phyloP scores from a whole-genome alignment of 2,113 vertebrate genomes.

The Scatophagus argus region DNA sequence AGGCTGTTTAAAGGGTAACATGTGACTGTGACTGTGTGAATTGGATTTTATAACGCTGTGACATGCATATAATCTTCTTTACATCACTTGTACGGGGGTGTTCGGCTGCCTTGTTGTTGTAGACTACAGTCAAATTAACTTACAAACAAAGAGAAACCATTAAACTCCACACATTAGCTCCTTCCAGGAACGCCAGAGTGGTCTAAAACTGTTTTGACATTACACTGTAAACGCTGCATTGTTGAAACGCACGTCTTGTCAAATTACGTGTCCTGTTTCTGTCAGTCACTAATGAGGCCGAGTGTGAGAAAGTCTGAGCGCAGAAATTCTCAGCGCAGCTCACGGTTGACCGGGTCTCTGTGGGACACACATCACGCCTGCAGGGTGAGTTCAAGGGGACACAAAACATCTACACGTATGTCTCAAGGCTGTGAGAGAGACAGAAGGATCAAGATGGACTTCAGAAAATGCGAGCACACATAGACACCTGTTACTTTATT shows the following conservation, averaged over 20 bases:
- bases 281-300: constrained; percentile 50
- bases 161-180: neutral
- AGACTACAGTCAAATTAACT: neutral
- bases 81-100: neutral
- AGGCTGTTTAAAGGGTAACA: neutral
- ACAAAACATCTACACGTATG: neutral
- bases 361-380: constrained; percentile 29
- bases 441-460: neutral
- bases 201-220: neutral
- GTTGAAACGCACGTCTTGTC: constrained; percentile 41
- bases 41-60: neutral
- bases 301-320: constrained; percentile 78
- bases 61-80: neutral
- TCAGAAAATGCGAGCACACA: neutral
- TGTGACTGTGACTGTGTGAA: neutral
- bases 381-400: constrained; percentile 43
- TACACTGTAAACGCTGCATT: constrained; percentile 9
- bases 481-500: neutral
- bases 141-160: neutral
- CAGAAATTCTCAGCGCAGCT: constrained; percentile 75
- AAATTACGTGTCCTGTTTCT: constrained; percentile 51
- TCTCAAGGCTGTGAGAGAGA: neutral
- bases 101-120: neutral
- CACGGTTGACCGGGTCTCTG: constrained; percentile 65
- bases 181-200: neutral